Evolutionary conservation across 2,797 vertebrate genomes (phyloP).

Genomic region (Hapalemur alaotrensis): DNA sequence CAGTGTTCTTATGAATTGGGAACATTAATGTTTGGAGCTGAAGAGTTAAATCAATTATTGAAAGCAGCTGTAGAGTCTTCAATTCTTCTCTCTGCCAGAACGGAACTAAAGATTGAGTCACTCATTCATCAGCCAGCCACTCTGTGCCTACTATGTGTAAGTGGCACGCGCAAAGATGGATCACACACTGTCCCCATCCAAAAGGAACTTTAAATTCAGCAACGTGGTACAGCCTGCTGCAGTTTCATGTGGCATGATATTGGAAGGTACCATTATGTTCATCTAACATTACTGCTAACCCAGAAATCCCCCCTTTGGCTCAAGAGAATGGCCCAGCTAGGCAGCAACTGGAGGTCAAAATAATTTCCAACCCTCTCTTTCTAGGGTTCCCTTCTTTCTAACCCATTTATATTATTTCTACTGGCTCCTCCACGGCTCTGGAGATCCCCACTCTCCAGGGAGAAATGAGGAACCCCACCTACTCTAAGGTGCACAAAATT

Average conservation of each 20-base stretch:
- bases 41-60: neutral
- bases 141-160: neutral
- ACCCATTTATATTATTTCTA: neutral
- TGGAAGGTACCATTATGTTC: neutral
- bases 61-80: neutral
- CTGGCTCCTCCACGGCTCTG: neutral
- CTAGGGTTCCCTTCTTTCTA: neutral
- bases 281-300: neutral
- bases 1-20: neutral
- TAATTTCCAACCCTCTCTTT: neutral
- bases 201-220: neutral
- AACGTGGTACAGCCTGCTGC: neutral
- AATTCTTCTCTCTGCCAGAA: neutral
- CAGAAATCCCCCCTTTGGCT: neutral
- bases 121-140: neutral
- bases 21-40: neutral
- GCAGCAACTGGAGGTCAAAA: neutral
- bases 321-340: neutral
- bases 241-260: neutral
- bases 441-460: neutral
- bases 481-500: neutral
- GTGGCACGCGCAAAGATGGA: neutral
- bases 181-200: neutral
- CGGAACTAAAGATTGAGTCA: neutral
- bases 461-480: neutral